phyloP scores from a whole-genome alignment of 2,113 vertebrate genomes.

The Morone chrysops region DNA sequence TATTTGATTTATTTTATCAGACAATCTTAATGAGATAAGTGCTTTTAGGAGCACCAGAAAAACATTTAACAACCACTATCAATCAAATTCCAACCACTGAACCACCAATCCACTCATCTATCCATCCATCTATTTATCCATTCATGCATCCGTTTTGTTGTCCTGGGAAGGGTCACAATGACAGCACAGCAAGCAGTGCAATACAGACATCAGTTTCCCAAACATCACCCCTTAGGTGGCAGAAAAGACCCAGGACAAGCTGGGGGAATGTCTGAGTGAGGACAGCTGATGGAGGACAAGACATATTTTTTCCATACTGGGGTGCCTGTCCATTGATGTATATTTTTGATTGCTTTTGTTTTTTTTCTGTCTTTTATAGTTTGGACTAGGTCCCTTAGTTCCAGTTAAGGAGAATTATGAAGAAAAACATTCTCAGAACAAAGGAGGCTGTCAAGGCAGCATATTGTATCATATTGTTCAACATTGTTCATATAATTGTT shows the following conservation, averaged over 20 bases:
- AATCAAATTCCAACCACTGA: conserved; percentile 12
- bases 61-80: conserved; percentile 10
- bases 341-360: background rate
- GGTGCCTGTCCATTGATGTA: background rate
- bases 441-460: background rate
- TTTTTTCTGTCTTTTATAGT: background rate
- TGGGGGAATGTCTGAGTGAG: background rate
- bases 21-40: conserved; percentile 9
- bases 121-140: background rate
- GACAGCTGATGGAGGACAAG: background rate
- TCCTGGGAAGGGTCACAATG: background rate
- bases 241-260: background rate
- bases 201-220: background rate
- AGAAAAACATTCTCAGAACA: background rate
- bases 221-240: background rate
- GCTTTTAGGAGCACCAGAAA: conserved; percentile 10
- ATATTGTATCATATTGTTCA: background rate
- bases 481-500: background rate
- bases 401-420: background rate
- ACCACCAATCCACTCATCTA: background rate
- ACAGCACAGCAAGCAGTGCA: background rate
- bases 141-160: background rate
- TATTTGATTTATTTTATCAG: conserved; percentile 8
- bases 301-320: background rate
- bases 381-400: background rate